Evolutionary conservation across 2,113 vertebrate species (phyloP).

Genomic region (Chroicocephalus ridibundus): DNA sequence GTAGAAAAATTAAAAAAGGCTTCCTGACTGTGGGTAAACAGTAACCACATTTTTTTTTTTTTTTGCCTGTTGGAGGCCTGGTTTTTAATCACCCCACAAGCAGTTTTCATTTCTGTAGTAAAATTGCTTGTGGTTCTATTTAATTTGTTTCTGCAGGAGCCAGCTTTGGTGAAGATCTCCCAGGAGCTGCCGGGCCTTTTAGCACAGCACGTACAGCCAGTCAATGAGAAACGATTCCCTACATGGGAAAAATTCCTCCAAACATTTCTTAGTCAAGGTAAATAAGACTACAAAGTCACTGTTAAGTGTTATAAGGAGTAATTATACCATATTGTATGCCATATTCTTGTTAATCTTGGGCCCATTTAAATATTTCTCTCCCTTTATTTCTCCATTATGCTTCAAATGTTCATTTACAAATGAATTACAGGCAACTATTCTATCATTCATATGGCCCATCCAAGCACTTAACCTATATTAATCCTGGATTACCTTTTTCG

Average conservation of each 20-base stretch:
- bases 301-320: slow-evolving; percentile 54
- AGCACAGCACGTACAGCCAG: slow-evolving; percentile 81
- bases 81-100: slow-evolving; percentile 86
- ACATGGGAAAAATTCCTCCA: slow-evolving; percentile 89
- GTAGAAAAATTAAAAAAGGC: slow-evolving; percentile 72
- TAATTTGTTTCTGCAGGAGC: slow-evolving; percentile 85
- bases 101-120: slow-evolving; percentile 85
- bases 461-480: background rate
- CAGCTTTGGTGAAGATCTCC: slow-evolving; percentile 83
- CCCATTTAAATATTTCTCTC: slow-evolving; percentile 50
- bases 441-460: background rate
- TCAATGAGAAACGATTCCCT: slow-evolving; percentile 85
- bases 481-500: background rate
- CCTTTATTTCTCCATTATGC: slow-evolving; percentile 22
- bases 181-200: slow-evolving; percentile 89
- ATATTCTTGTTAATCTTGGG: slow-evolving; percentile 58
- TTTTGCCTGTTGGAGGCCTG: slow-evolving; percentile 81
- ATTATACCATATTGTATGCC: slow-evolving; percentile 58
- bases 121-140: slow-evolving; percentile 85
- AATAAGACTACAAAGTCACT: slow-evolving; percentile 78
- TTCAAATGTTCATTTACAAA: slow-evolving; percentile 33
- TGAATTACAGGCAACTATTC: slow-evolving; percentile 31
- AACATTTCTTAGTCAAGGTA: slow-evolving; percentile 91
- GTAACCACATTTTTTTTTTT: slow-evolving; percentile 74
- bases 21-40: slow-evolving; percentile 84